Evolutionary conservation across 2,797 vertebrate genomes (phyloP).

Genomic region (Hephaestus fuliginosus): DNA sequence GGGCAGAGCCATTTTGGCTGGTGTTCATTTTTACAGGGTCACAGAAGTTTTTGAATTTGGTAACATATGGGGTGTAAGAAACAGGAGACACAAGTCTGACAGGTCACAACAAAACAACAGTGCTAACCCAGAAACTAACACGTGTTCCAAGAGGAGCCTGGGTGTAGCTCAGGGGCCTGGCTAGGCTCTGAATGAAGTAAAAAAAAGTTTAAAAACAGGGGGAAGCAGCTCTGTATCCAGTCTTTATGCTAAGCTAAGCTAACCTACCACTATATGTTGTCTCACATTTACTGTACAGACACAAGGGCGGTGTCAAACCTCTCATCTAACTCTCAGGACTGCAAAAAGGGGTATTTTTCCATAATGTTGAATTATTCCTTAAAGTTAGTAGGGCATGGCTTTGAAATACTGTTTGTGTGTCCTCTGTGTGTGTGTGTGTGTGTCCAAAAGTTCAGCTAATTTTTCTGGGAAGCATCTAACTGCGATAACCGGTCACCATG

Average conservation of each 20-base stretch:
- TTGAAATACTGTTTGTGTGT: not conserved
- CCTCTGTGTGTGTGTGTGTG: not conserved
- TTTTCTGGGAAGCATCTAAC: conserved; percentile 50
- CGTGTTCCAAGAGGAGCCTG: not conserved
- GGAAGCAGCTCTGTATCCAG: not conserved
- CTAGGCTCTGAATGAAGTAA: too few species aligned
- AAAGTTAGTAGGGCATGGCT: not conserved
- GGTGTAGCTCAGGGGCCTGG: not conserved
- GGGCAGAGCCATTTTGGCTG: not conserved
- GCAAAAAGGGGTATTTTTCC: not conserved
- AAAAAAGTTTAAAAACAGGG: not conserved
- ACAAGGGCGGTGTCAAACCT: not conserved
- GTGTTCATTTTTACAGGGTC: not conserved
- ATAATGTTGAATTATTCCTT: not conserved
- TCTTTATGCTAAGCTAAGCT: not conserved
- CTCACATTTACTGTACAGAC: not conserved
- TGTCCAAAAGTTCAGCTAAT: not conserved
- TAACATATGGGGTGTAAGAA: not conserved
- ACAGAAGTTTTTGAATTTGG: not conserved
- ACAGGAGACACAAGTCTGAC: conserved; percentile 2
- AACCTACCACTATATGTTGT: not conserved
- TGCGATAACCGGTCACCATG: conserved; percentile 62
- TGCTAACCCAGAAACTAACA: not conserved
- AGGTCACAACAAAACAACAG: not conserved
- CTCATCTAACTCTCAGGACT: not conserved